Percentiles rank a stretch among this genome's conserved stretches.
phyloP scores from a whole-genome alignment of 2,113 vertebrate genomes.

The Rhadina sibilatrix region DNA sequence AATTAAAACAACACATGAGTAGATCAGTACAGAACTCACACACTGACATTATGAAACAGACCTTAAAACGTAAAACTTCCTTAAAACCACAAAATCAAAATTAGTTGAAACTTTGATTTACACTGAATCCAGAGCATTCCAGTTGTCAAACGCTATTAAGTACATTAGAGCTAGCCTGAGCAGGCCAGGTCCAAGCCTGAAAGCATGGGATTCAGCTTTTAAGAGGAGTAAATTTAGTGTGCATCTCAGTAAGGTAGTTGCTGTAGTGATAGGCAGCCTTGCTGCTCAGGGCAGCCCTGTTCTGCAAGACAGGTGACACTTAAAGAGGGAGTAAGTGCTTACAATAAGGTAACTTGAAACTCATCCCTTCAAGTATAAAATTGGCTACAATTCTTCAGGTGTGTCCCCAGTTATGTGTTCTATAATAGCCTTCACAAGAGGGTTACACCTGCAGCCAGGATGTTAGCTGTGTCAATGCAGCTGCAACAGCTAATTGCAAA shows the following conservation, averaged over 20 bases:
- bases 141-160: background rate
- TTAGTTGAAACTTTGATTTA: background rate
- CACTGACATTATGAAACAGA: background rate
- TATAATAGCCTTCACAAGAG: no score
- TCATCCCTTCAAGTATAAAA: background rate
- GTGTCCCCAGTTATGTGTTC: background rate
- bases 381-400: background rate
- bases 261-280: background rate
- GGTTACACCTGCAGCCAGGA: background rate
- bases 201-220: background rate
- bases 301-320: background rate
- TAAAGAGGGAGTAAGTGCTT: background rate
- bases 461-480: background rate
- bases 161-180: background rate
- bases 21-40: background rate
- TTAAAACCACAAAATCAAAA: background rate
- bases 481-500: background rate
- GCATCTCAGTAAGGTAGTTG: background rate
- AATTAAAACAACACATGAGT: background rate
- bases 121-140: background rate
- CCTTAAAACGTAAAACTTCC: accelerated
- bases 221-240: background rate
- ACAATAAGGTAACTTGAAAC: background rate
- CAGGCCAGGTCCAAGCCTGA: background rate
- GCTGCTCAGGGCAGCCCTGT: background rate